Percentiles rank a stretch among this genome's conserved stretches.
These are phyloP conservation scores for Brachionus rotundiformis DNA, from an alignment of 1,140 invertebrate genomes.

Conservation along the genomic window DNA sequence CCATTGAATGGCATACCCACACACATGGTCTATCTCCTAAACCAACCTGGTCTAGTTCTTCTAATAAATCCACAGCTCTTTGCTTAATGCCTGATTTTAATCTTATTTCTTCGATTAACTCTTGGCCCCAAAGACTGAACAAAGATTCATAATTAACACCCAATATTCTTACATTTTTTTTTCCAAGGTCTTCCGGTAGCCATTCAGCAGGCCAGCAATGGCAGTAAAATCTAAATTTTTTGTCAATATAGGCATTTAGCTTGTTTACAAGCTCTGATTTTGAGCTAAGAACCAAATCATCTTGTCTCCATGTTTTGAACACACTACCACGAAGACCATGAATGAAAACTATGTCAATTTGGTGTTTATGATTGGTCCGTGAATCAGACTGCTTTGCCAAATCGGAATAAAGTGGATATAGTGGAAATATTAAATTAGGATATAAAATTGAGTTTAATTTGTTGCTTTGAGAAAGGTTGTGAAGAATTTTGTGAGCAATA, in stretches of 20 bases:
- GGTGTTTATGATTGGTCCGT: neutral
- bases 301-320: constrained; percentile 51
- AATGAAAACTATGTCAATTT: constrained; percentile 8
- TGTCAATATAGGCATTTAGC: constrained; percentile 23
- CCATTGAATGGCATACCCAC: constrained; percentile 52
- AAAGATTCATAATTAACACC: constrained; percentile 48
- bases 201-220: constrained; percentile 46
- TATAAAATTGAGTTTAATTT: neutral
- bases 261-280: neutral
- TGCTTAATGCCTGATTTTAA: constrained; percentile 39
- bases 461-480: constrained; percentile 5
- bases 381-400: neutral
- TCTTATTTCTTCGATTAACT: constrained; percentile 32
- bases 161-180: constrained; percentile 1
- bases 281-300: neutral
- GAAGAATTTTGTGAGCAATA: constrained; percentile 25
- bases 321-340: constrained; percentile 43
- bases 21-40: constrained; percentile 29
- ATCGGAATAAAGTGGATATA: neutral
- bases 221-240: neutral
- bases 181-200: constrained; percentile 4
- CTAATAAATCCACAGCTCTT: constrained; percentile 32
- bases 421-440: constrained; percentile 27
- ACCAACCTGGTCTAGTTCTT: neutral
- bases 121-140: constrained; percentile 17